Percentiles rank a stretch among this genome's conserved stretches.
phyloP scores from a whole-genome alignment of 2,888 invertebrate genomes.

The Megamerina dolium region DNA sequence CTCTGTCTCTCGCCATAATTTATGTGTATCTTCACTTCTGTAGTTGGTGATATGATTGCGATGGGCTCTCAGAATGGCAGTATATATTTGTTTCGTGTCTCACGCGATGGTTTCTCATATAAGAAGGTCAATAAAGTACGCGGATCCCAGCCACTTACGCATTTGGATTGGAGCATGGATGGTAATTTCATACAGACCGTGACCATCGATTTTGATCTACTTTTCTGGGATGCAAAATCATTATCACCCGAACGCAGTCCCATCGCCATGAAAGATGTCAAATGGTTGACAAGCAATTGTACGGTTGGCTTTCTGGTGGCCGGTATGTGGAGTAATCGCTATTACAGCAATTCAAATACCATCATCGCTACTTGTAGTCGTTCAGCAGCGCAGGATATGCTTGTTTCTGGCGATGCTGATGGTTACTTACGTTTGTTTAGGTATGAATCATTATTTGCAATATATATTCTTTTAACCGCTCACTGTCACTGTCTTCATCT shows the following conservation, averaged over 20 bases:
- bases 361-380: conserved; percentile 75
- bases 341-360: conserved; percentile 79
- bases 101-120: conserved; percentile 83
- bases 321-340: conserved; percentile 87
- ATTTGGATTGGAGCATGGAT: conserved; percentile 88
- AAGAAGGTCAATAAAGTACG: conserved; percentile 84
- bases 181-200: conserved; percentile 82
- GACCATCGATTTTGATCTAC: conserved; percentile 81
- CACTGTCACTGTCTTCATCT: no score
- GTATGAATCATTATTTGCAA: conserved; percentile 43
- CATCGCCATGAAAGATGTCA: conserved; percentile 83
- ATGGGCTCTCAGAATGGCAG: conserved; percentile 85
- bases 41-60: conserved; percentile 81
- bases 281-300: conserved; percentile 83
- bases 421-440: conserved; percentile 81
- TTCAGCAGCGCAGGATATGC: conserved; percentile 74
- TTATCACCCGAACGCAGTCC: conserved; percentile 82
- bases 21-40: no score
- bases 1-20: no score
- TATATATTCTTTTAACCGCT: not conserved
- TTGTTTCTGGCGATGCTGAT: conserved; percentile 82
- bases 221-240: conserved; percentile 88
- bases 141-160: conserved; percentile 76
- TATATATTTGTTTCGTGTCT: conserved; percentile 75
- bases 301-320: conserved; percentile 82